Evolutionary conservation across 2,797 vertebrate species (phyloP), one percentile per base, ranked within the genome.

Genomic region (Pipistrellus pygmaeus): DNA sequence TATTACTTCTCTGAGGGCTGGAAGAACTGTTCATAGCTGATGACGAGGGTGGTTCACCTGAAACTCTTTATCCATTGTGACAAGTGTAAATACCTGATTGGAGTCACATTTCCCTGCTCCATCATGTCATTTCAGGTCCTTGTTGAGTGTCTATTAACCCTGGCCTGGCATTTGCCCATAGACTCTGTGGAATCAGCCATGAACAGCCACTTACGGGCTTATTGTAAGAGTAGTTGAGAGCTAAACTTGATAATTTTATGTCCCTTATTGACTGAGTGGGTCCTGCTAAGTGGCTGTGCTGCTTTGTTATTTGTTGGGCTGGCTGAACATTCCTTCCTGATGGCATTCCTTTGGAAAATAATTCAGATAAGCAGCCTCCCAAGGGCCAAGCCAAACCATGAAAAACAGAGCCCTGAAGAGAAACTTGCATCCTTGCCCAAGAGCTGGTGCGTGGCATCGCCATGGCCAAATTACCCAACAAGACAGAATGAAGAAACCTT

Each of bases 291-390:
- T 27, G 51, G 64, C 55, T 64, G 0, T 35, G 12, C 8, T 73
- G 83, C 69, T 77, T 81, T 76, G 35, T 78, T 46, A 71, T 71
- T 81, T 72, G n/a, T 78, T 51, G 66, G 72, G 69, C 77, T 76
- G 44, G 77, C 51, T 77, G 46, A 53, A 41, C 8, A 17, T 41
- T 73, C 53, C 81, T 94, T 62, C 85, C 69, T 57, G 84, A 80
- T 7, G 38, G 69, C 81, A 73, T 90, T 97, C 84, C 62, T 97
- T 73, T 88, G 82, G 38, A 51, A 86, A 90, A 90, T 8, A 96
- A 95, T 96, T 95, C 8, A 53, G 84, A 85, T 76, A 87, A 77
- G 69, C 88, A 89, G 83, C 25, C 46, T 78, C 30, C n/a, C 4
- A 4, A 48, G 35, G 38, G 73, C 84, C 35, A 95, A 17, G 30